Evolutionary conservation across 2,797 vertebrate species (phyloP).

Genomic region (Sebastes wilsoni): DNA sequence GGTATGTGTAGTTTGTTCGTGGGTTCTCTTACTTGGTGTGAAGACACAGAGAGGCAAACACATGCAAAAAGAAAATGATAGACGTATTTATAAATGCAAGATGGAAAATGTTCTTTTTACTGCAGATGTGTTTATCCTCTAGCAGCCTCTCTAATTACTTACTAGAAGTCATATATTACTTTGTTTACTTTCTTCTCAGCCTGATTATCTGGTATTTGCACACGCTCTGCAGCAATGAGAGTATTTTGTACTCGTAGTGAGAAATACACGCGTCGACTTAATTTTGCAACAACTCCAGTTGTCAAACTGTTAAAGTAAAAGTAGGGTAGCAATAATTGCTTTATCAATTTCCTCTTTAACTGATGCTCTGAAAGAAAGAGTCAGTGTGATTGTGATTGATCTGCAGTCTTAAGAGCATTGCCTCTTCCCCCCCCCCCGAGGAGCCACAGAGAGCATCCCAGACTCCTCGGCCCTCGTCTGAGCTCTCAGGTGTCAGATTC

Average conservation of each 20-base stretch:
- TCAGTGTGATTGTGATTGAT: constrained; percentile 63
- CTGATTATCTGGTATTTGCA: neutral
- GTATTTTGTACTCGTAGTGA: neutral
- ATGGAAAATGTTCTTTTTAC: neutral
- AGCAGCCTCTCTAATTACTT: neutral
- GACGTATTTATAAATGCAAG: neutral
- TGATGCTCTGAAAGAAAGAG: constrained; percentile 49
- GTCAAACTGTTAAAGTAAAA: neutral
- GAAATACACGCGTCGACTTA: neutral
- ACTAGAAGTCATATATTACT: neutral
- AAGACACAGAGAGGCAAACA: neutral
- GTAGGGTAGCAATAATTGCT: constrained; percentile 18
- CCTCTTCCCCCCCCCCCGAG: constrained; percentile 17
- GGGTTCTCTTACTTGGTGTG: neutral
- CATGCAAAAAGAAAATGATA: neutral
- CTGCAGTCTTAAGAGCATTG: constrained; percentile 38
- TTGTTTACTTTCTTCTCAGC: neutral
- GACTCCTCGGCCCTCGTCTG: constrained; percentile 63
- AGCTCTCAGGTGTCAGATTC: constrained; percentile 81
- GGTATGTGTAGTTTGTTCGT: neutral
- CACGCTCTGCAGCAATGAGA: neutral
- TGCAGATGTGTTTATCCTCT: neutral
- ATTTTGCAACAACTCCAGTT: neutral
- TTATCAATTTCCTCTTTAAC: constrained; percentile 51
- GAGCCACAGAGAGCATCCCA: constrained; percentile 61